These are phyloP conservation scores for Hippoglossus stenolepis DNA, from an alignment of 2,113 vertebrate species.

Conservation along the genomic window DNA sequence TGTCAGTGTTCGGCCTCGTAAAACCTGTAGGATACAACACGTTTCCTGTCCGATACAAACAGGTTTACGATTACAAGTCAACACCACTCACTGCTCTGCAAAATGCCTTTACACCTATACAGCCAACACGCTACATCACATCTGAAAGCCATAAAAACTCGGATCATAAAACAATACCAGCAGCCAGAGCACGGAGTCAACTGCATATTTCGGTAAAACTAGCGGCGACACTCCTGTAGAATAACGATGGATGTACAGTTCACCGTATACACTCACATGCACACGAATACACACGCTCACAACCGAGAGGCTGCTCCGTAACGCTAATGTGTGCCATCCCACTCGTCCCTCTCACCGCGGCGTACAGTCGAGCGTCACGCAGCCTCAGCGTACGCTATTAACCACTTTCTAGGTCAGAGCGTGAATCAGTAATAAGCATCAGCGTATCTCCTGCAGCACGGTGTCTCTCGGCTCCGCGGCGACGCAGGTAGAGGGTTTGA, in stretches of 20 bases:
- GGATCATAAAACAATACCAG: not conserved
- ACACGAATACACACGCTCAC: not conserved
- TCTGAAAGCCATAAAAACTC: not conserved
- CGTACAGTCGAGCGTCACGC: slow-evolving; percentile 45
- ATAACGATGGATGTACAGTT: slow-evolving; percentile 9
- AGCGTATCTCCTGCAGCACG: slow-evolving; percentile 19
- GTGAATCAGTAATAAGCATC: slow-evolving; percentile 52
- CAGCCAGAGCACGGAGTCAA: not conserved
- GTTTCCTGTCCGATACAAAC: too few relatives aligned
- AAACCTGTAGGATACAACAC: not conserved
- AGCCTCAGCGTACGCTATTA: slow-evolving; percentile 40
- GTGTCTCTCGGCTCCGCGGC: not conserved
- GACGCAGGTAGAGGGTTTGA: slow-evolving; percentile 47
- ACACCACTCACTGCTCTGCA: too few relatives aligned
- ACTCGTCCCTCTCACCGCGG: slow-evolving; percentile 41
- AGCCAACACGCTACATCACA: not conserved
- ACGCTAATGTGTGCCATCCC: slow-evolving; percentile 32
- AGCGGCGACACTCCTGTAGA: not conserved
- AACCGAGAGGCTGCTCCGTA: slow-evolving; percentile 28
- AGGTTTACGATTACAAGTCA: too few relatives aligned
- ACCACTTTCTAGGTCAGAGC: slow-evolving; percentile 65
- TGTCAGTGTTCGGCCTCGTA: slow-evolving; percentile 9
- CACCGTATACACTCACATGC: not conserved
- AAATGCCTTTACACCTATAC: too few relatives aligned
- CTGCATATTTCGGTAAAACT: not conserved